phyloP scores from a whole-genome alignment of 2,888 invertebrate genomes.

The Furcula furcula region DNA sequence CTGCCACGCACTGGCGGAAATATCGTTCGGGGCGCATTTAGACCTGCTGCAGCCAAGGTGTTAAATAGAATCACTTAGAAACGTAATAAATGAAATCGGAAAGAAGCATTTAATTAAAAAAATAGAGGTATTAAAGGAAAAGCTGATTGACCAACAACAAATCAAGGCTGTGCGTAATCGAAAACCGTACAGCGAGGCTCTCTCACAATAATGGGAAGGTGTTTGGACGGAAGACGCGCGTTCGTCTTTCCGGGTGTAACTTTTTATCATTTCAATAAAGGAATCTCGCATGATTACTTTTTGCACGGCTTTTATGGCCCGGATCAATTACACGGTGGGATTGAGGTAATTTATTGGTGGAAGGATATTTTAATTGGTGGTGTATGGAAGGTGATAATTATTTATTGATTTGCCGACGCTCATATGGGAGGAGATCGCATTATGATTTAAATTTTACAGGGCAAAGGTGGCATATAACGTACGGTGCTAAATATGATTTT shows the following conservation, averaged over 20 bases:
- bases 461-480: too few relatives aligned
- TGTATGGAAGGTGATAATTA: too few relatives aligned
- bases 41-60: too few relatives aligned
- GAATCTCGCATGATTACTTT: background rate
- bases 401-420: too few relatives aligned
- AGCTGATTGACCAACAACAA: constrained; percentile 8
- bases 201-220: constrained; percentile 22
- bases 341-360: constrained; percentile 10
- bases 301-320: constrained; percentile 4
- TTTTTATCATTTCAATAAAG: too few relatives aligned
- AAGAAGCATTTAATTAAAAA: constrained; percentile 8
- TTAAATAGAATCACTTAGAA: too few relatives aligned
- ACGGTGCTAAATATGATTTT: too few relatives aligned
- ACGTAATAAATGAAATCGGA: constrained; percentile 25
- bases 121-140: constrained; percentile 23
- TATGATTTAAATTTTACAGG: too few relatives aligned
- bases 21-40: too few relatives aligned
- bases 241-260: constrained; percentile 18
- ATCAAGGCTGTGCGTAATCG: constrained; percentile 15
- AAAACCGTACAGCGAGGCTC: constrained; percentile 13
- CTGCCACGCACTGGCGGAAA: too few relatives aligned
- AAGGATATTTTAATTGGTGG: too few relatives aligned
- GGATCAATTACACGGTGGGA: constrained; percentile 16
- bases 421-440: too few relatives aligned
- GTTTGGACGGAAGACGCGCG: constrained; percentile 21